Conservation (phyloP, 30 jellyfish, hydroid and myxozoan species). For the Sanderia malayensis region DNA sequence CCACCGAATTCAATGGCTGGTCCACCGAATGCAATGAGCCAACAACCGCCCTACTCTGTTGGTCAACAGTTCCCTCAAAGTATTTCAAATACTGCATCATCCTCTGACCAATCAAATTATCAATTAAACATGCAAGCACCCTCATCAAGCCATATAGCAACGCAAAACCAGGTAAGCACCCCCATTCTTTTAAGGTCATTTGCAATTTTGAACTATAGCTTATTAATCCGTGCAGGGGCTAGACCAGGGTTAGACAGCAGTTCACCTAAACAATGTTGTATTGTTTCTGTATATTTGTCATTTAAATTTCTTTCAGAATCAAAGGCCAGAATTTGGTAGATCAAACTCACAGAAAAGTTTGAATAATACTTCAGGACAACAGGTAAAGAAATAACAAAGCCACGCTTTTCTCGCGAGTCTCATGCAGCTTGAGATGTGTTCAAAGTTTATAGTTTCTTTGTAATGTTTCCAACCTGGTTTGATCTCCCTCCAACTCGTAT, state of each 20-base stretch:
- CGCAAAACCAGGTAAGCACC: slow-evolving; percentile 3
- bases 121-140: neutral
- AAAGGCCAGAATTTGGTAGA: slow-evolving; percentile 19
- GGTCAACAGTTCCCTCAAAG: slow-evolving; percentile 22
- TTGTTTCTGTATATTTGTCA: neutral
- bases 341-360: slow-evolving; percentile 36
- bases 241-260: too few relatives aligned
- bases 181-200: too few relatives aligned
- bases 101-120: neutral
- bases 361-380: slow-evolving; percentile 19
- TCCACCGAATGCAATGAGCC: slow-evolving; percentile 13
- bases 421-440: too few relatives aligned
- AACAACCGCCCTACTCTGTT: slow-evolving; percentile 7
- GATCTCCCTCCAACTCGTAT: too few relatives aligned
- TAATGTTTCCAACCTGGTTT: too few relatives aligned
- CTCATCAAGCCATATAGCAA: neutral
- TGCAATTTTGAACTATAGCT: too few relatives aligned
- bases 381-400: slow-evolving; percentile 25
- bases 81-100: slow-evolving; percentile 15
- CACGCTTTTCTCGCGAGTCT: too few relatives aligned
- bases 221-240: too few relatives aligned
- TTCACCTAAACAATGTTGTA: too few relatives aligned
- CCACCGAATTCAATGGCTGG: slow-evolving; percentile 22
- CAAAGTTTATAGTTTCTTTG: too few relatives aligned
- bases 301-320: neutral